A percentile compares a stretch with the other conserved stretches of the same genome.
Evolutionary conservation across 2,113 vertebrate species (phyloP).

Genomic region (Phylloscopus trochiloides): DNA sequence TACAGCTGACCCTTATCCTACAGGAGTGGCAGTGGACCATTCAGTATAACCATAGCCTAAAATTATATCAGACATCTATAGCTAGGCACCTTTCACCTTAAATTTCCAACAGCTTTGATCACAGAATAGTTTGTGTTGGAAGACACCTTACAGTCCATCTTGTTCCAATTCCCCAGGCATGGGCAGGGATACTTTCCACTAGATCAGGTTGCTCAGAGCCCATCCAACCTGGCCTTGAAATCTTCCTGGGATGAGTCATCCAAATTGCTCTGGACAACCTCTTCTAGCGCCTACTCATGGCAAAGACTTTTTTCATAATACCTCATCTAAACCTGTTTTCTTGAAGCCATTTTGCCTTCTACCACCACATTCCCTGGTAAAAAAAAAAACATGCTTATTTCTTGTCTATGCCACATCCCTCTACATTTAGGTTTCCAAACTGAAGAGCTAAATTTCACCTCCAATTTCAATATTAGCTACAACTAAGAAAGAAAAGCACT

Average conservation of each 20-base stretch:
- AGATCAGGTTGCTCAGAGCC: background rate
- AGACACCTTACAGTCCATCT: background rate
- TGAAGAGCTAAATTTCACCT: background rate
- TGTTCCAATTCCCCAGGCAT: background rate
- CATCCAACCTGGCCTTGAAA: background rate
- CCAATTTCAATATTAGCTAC: background rate
- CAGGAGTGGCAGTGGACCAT: background rate
- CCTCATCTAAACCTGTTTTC: too few relatives aligned
- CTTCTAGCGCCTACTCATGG: background rate
- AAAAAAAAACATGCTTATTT: background rate
- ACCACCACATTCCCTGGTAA: too few relatives aligned
- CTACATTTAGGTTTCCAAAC: background rate
- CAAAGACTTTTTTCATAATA: background rate
- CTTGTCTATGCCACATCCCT: background rate
- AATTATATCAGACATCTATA: background rate
- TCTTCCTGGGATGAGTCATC: background rate
- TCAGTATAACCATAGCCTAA: background rate
- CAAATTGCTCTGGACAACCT: background rate
- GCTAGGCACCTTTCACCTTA: background rate
- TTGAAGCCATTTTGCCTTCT: background rate
- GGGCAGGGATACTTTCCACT: background rate
- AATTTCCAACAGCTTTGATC: background rate
- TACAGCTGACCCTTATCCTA: background rate
- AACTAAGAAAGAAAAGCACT: background rate
- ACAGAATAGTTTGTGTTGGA: background rate